Evolutionary conservation across 2,113 vertebrate species (phyloP), one percentile per base, ranked within the genome.

Genomic region (Puma concolor): DNA sequence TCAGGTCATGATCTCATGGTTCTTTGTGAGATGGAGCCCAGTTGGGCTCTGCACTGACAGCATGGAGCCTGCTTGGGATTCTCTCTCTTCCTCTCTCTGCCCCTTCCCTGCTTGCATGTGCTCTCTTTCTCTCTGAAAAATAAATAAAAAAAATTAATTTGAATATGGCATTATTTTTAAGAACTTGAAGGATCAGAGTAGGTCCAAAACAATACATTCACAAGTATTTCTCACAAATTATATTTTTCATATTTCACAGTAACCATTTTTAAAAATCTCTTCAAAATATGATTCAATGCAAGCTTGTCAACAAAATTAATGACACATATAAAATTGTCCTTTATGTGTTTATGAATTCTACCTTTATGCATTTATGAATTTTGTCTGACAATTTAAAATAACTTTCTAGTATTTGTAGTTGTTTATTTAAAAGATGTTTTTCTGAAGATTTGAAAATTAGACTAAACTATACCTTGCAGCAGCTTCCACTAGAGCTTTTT

Each of bases 401-500:
- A 83, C 72, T 79, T 31, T 83, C 48, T 89, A 74, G 6, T 66
- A 63, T 52, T 80, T 90, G 71, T 57, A 74, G 21, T 72, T 63
- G 82, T 92, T 93, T 52, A 83, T 36, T 97, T 90, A 79, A 81
- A 92, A 54, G 13, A 16, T 33, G 5, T 74, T 89, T 93, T 92
- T 86, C 60, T 89, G 19, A 92, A 64, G 29, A 83, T 74, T 38
- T 92, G 38, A 36, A 94, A 93, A 64, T 87, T 2, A 63, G 25
- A 52, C 23, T 25, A 67, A 91, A 97, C 97, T 96, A 99, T 96
- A 99, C 99, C 99, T 99, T 98, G 99, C 99, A 10, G 99, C 99
- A 96, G 99, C 99, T 98, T 99, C 99, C 52, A 99, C 99, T 29
- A 99, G 99, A 92, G 99, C 99, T 93, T 99, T 99, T 98, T 99